phyloP scores from a whole-genome alignment of 2,888 invertebrate genomes.

The Lycophotia porphyrea region DNA sequence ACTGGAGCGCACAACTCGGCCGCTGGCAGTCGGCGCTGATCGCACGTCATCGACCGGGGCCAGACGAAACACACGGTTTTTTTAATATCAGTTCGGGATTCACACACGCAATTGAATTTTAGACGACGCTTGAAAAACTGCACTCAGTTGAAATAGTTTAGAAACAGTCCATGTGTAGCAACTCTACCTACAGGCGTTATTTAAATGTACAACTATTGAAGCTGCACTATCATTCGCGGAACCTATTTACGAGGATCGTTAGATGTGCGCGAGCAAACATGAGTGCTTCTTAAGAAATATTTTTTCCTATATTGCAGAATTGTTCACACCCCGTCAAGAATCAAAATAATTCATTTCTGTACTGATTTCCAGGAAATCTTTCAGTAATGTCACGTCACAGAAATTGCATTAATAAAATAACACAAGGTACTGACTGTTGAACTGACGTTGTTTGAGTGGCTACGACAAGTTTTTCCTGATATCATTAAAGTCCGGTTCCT shows the following conservation, averaged over 20 bases:
- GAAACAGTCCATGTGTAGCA: neutral
- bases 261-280: neutral
- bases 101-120: conserved; percentile 5
- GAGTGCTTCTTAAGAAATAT: conserved; percentile 20
- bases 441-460: neutral
- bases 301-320: conserved; percentile 1
- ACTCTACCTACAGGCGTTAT: neutral
- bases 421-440: conserved; percentile 1
- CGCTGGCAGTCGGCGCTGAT: neutral
- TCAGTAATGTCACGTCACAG: conserved; percentile 6
- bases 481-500: too few relatives aligned
- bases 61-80: conserved; percentile 11
- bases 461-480: conserved; percentile 19
- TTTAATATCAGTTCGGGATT: conserved; percentile 9
- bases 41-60: conserved; percentile 10
- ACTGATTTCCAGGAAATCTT: conserved; percentile 7
- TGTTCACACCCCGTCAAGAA: neutral
- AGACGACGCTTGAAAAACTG: conserved; percentile 16
- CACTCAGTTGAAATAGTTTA: neutral
- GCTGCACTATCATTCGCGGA: neutral
- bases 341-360: neutral
- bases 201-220: neutral
- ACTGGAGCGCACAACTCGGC: conserved; percentile 30
- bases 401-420: conserved; percentile 16
- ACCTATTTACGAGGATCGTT: conserved; percentile 4